Base-by-base conservation (phyloP, 2,113 vertebrate species). In the Euleptes europaea region DNA sequence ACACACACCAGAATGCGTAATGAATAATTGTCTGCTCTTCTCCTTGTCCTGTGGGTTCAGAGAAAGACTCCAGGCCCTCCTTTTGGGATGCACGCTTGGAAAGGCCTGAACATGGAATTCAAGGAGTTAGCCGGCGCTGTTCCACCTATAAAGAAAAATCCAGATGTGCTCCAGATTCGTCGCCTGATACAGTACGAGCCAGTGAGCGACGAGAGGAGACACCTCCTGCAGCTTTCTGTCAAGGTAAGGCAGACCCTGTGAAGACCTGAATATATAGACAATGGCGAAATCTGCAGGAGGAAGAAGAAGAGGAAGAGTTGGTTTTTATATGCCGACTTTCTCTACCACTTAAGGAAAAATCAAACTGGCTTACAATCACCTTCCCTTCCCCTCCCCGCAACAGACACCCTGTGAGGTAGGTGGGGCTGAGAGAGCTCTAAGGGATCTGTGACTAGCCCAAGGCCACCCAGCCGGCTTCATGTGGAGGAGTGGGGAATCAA, bases 141-240 rank as follows among this genome's bases (percentile, higher is more conserved):
- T 15, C 57, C 77, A 4, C 91, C 94, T 1, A 38, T 96, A 19
- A 85, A 57, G 35, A 96, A 94, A 89, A 97, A 96, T 85, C 98
- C 98, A 35, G 91, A 94, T 1, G 96, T 97, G 6, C 94, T 99
- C 47, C 96, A 97, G 85, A 92, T 97, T 10, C 97, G 97, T 23
- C 96, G 98, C 83, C 94, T 99, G 0, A 93, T 94, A 75, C 97
- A 97, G 81, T 96, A 98, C 38, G 76, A 94, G 66, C 92, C 97
- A 9, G 92, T 98, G 81, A 89, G 82, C 65, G 84, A 81, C 0
- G 84, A 91, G 2, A 82, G 97, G 57, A 97, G 93, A 80, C 85
- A 95, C 17, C 92, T 91, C 40, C 89, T 99, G 19, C 97, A 98
- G 80, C 42, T 94, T 80, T 96, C 96, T 67, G 94, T 99, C 17